Conservation (phyloP, 2,113 vertebrate genomes). For the Salminus brasiliensis region DNA sequence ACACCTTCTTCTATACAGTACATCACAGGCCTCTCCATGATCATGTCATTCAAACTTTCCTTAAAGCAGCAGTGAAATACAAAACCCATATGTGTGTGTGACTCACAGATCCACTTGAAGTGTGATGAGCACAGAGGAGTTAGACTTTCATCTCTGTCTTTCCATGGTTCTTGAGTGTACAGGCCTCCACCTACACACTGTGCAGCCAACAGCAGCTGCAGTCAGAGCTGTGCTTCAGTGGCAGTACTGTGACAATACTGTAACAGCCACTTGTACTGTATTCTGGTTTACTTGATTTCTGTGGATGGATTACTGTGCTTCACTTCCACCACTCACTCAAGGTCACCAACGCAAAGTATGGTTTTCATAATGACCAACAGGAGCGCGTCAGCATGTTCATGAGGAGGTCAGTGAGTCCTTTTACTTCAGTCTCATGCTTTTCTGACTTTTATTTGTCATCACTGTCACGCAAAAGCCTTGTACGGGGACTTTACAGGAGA, state of each 20-base stretch:
- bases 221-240: neutral
- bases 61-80: conserved; percentile 9
- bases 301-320: neutral
- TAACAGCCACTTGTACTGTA: neutral
- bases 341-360: neutral
- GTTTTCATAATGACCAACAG: neutral
- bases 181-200: neutral
- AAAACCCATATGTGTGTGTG: neutral
- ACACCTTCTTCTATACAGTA: conserved; percentile 11
- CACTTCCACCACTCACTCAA: neutral
- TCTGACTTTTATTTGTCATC: neutral
- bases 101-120: neutral
- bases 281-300: neutral
- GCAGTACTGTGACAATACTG: too few relatives aligned
- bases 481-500: too few relatives aligned
- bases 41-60: neutral
- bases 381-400: neutral
- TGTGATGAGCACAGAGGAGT: neutral
- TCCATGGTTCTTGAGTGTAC: neutral
- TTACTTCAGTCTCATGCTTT: neutral
- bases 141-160: neutral
- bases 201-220: neutral
- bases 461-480: too few relatives aligned
- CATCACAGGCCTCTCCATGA: neutral
- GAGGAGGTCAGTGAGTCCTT: too few relatives aligned